Evolutionary conservation across 2,797 vertebrate species (phyloP).

Genomic region (Rhinella marina): DNA sequence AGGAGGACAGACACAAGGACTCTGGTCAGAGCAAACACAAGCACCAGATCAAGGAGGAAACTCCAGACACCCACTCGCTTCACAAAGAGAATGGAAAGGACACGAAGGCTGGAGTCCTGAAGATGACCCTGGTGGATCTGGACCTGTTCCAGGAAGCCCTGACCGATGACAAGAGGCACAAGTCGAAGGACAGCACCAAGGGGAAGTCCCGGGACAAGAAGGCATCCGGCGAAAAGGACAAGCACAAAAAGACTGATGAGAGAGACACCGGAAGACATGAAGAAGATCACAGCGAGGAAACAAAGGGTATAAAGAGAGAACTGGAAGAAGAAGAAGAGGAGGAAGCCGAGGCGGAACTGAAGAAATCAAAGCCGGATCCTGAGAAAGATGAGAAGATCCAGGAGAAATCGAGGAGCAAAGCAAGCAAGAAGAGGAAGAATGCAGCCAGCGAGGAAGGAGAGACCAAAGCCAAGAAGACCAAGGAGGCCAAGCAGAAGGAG

Average conservation of each 20-base stretch:
- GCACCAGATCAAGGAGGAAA: background rate
- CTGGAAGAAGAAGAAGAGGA: background rate
- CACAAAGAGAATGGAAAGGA: background rate
- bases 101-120: background rate
- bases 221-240: background rate
- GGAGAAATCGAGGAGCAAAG: background rate
- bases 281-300: constrained; percentile 6
- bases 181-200: background rate
- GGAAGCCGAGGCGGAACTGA: background rate
- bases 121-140: background rate
- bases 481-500: constrained; percentile 10
- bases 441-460: background rate
- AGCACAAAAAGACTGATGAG: background rate
- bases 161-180: background rate
- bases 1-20: too few species aligned
- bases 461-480: constrained; percentile 21
- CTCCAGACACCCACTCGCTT: background rate
- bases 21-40: background rate
- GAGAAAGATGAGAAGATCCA: background rate
- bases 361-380: background rate
- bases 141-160: background rate
- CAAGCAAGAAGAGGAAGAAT: background rate
- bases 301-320: constrained; percentile 23
- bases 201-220: background rate
- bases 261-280: background rate